phyloP scores from a whole-genome alignment of 2,113 vertebrate genomes.

The Dromas ardeola region DNA sequence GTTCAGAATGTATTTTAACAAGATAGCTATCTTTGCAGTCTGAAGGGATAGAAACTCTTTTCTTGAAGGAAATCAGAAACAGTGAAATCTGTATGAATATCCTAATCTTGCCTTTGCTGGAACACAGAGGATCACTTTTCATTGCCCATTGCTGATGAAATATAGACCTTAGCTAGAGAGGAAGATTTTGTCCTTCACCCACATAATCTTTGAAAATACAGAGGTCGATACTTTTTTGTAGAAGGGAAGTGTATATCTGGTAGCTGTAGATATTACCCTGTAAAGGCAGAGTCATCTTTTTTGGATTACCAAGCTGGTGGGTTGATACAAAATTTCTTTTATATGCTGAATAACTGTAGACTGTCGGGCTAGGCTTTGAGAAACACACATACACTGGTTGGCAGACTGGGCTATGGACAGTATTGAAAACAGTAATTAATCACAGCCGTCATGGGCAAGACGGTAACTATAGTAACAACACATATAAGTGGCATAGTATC shows the following conservation, averaged over 20 bases:
- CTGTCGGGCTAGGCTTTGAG: not conserved
- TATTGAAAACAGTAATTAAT: not conserved
- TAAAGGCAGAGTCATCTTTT: not conserved
- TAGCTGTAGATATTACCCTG: not conserved
- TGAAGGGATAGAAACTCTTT: not conserved
- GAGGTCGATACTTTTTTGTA: not conserved
- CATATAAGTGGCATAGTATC: not conserved
- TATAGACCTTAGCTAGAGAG: not conserved
- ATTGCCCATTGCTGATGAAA: not conserved
- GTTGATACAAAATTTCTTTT: not conserved
- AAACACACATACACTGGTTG: not conserved
- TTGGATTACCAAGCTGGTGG: not conserved
- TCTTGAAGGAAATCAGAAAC: not conserved
- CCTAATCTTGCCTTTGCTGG: not conserved
- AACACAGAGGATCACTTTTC: not conserved
- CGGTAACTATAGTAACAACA: not conserved
- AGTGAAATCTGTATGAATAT: not conserved
- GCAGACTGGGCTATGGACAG: not conserved
- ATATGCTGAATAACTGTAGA: not conserved
- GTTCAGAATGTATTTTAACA: not conserved
- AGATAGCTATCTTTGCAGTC: not conserved
- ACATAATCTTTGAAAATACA: not conserved
- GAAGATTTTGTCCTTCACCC: not conserved
- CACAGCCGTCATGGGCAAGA: not conserved
- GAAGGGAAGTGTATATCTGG: not conserved